Evolutionary conservation across 2,888 invertebrate genomes (phyloP).

Genomic region (Cantharis rustica): DNA sequence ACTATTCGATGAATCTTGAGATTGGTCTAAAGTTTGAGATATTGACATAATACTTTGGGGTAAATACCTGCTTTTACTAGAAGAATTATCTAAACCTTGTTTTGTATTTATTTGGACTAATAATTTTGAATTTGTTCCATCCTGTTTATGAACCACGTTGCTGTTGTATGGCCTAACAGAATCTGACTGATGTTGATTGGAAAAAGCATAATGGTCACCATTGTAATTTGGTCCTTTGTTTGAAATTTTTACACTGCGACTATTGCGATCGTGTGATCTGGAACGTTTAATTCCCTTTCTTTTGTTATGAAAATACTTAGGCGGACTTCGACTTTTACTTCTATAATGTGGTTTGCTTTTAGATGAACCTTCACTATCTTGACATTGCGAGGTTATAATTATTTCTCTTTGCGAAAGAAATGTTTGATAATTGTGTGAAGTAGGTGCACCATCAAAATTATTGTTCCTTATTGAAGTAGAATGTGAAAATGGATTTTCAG

Average conservation of each 20-base stretch:
- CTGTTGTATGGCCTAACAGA: neutral
- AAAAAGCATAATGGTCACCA: neutral
- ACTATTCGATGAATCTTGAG: neutral
- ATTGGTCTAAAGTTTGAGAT: neutral
- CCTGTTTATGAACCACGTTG: neutral
- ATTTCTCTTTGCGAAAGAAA: neutral
- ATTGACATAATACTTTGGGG: neutral
- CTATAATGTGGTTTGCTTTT: neutral
- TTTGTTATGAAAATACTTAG: neutral
- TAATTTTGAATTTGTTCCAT: neutral
- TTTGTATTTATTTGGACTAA: neutral
- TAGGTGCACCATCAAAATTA: neutral
- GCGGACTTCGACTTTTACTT: neutral
- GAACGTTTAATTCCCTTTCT: neutral
- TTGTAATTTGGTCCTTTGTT: neutral
- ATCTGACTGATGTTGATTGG: neutral
- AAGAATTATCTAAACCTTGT: neutral
- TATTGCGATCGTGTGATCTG: neutral
- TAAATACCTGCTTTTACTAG: neutral
- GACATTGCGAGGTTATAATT: neutral
- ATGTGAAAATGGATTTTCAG: neutral
- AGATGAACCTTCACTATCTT: neutral
- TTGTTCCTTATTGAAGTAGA: neutral
- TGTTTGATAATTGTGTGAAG: neutral
- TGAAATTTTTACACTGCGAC: too few species aligned